Evolutionary conservation across 2,113 vertebrate genomes (phyloP).

Genomic region (Suricata suricatta): DNA sequence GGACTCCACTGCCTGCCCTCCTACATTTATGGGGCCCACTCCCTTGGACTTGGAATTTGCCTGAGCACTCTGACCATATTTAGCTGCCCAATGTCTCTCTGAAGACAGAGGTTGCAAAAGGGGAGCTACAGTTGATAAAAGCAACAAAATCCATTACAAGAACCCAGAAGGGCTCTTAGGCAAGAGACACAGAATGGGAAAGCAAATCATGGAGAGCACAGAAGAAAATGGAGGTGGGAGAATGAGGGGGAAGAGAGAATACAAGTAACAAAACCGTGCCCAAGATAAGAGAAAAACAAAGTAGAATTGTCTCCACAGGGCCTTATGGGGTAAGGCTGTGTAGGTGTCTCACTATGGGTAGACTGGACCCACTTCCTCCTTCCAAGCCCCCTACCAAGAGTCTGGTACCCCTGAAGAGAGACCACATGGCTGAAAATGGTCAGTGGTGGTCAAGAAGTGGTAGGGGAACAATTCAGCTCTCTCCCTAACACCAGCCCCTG

Average conservation of each 20-base stretch:
- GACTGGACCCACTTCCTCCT: background rate
- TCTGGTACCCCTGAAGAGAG: background rate
- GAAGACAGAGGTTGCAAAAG: conserved; percentile 35
- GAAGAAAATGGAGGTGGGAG: background rate
- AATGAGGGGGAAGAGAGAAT: background rate
- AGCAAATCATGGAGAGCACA: conserved; percentile 22
- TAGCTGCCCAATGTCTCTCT: conserved; percentile 64
- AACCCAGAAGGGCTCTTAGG: conserved; percentile 66
- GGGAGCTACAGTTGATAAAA: background rate
- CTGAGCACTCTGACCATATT: conserved; percentile 48
- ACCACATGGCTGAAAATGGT: background rate
- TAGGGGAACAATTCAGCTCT: background rate
- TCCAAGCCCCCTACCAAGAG: background rate
- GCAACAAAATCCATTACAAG: background rate
- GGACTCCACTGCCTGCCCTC: background rate
- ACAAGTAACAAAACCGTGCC: conserved; percentile 51
- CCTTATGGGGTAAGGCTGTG: background rate
- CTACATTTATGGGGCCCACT: background rate
- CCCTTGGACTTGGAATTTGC: conserved; percentile 47
- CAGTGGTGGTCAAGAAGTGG: background rate
- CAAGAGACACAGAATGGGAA: conserved; percentile 54
- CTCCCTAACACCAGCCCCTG: background rate
- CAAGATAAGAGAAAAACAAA: background rate
- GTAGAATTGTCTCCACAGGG: background rate
- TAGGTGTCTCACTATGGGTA: background rate